phyloP scores from a whole-genome alignment of 1,140 invertebrate genomes.

The Diuraphis noxia region DNA sequence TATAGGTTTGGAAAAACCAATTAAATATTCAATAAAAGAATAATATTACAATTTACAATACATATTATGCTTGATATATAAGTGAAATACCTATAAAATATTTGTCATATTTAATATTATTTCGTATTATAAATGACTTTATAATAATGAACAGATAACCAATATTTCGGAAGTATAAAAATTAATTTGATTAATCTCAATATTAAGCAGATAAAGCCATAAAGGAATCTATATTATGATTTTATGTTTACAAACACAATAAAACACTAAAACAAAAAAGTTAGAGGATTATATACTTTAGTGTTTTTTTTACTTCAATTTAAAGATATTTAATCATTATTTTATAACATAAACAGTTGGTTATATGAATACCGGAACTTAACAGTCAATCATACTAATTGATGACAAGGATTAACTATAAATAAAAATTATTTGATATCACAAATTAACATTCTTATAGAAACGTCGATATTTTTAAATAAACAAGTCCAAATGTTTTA shows the following conservation, averaged over 20 bases:
- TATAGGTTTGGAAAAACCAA: not conserved
- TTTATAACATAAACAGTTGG: not conserved
- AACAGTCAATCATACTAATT: not conserved
- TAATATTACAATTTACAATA: too few species aligned
- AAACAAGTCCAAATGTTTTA: not conserved
- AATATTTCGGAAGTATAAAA: not conserved
- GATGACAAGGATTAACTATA: too few species aligned
- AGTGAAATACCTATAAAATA: too few species aligned
- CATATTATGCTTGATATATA: too few species aligned
- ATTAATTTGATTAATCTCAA: too few species aligned
- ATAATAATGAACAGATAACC: not conserved
- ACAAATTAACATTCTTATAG: not conserved
- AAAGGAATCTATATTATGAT: not conserved
- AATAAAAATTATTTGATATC: too few species aligned
- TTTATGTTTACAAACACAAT: not conserved
- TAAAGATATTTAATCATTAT: not conserved
- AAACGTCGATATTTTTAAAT: not conserved
- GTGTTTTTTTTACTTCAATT: not conserved
- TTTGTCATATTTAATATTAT: not conserved
- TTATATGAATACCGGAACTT: not conserved
- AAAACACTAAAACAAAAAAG: not conserved
- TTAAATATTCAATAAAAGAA: not conserved
- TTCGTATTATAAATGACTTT: not conserved
- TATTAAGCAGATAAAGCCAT: too few species aligned
- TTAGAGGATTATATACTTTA: not conserved